Base-by-base conservation (phyloP, 2,113 vertebrate genomes). In the Cyprinodon tularosa region DNA sequence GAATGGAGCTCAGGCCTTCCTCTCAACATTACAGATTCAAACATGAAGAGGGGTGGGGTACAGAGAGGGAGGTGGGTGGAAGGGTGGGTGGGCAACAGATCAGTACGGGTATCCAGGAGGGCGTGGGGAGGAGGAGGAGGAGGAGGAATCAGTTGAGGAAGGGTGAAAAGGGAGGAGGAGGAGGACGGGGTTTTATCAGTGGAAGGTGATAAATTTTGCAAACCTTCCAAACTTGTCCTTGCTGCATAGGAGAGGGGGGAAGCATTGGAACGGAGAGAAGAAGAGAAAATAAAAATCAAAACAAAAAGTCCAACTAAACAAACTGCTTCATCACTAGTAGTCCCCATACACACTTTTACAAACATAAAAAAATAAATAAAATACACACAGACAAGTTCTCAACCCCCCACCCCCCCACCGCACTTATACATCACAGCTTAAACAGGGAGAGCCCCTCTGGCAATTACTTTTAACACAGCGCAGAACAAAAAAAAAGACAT, bases 151-250 rank as follows among this genome's bases (percentile, higher is more conserved):
- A 59, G 74, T 17, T 39, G 84, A 66, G 68, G 82, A 74, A 80
- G 85, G 82, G 78, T 85, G 77, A 82, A 68, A 76, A 70, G 57
- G 78, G 77, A 82, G 66, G 74, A 70, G 57, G 78, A 74, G 66
- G 63, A 94, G 92, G 72, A 72, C 66, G 72, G 69, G 94, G 91
- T 94, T 95, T 96, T 93, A 95, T 97, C 95, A 97, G 95, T 95
- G 97, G 97, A 99, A 98, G 97, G 97, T 98, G 96, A 99, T 97
- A 99, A 99, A 97, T 96, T 98, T 97, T 98, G 98, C 98, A 99
- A 99, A 99, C 98, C 98, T 99, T 99, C 98, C 98, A 99, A 96
- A 99, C 97, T 98, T 99, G 97, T 99, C 98, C 98, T 99, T 99
- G 98, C 98, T 99, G 97, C 91, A 92, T 92, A 93, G 90, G 85